phyloP scores from a whole-genome alignment of 2,113 vertebrate genomes.

The Scopus umbretta region DNA sequence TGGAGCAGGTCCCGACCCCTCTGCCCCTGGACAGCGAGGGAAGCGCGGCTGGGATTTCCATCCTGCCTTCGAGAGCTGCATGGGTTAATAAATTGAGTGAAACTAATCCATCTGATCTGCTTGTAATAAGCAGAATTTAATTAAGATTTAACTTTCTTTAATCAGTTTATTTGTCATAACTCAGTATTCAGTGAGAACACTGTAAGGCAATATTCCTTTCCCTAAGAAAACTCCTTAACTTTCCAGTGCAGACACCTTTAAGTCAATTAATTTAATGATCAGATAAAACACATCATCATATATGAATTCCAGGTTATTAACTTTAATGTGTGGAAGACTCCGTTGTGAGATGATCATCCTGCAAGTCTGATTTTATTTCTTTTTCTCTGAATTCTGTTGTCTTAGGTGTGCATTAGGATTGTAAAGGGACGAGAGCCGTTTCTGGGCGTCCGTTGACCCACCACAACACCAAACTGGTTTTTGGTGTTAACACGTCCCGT shows the following conservation, averaged over 20 bases:
- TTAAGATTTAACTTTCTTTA: not conserved
- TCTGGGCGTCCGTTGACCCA: not conserved
- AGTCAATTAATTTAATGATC: not conserved
- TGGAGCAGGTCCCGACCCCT: not conserved
- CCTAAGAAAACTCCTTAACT: not conserved
- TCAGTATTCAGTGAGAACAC: not conserved
- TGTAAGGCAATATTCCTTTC: not conserved
- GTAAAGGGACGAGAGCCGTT: not conserved
- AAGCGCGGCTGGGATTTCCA: not conserved
- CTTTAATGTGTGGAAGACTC: not conserved
- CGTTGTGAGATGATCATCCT: not conserved
- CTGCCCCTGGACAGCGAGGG: not conserved
- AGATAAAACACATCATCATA: not conserved
- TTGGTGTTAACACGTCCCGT: not conserved
- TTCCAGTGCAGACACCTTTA: not conserved
- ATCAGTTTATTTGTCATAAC: not conserved
- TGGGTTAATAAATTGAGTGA: too few relatives aligned
- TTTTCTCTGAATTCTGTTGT: not conserved
- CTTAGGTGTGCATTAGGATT: not conserved
- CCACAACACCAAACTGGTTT: not conserved
- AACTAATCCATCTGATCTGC: not conserved
- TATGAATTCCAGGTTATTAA: not conserved
- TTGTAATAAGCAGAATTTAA: not conserved
- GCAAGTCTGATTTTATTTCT: not conserved
- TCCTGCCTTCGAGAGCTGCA: not conserved